Conservation (phyloP, 2,797 vertebrate genomes). For the Diplodus puntazzo region DNA sequence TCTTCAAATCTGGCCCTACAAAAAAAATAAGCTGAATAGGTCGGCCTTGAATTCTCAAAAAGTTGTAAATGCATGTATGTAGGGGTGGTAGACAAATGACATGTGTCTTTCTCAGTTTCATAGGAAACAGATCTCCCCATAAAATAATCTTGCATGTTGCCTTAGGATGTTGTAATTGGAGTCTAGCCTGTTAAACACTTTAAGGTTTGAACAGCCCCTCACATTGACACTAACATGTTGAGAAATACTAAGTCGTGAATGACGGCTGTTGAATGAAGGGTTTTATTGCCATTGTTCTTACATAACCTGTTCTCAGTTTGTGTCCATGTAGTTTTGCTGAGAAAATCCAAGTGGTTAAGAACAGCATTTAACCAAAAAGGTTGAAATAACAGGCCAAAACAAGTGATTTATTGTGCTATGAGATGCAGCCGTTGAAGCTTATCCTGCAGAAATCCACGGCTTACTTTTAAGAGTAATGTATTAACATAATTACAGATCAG, state of each 20-base stretch:
- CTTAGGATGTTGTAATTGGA: constrained; percentile 14
- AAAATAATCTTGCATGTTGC: neutral
- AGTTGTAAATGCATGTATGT: neutral
- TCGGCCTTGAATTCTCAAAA: neutral
- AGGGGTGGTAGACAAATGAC: neutral
- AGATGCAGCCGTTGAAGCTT: constrained; percentile 33
- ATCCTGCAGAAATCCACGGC: neutral
- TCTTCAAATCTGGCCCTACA: too few relatives aligned
- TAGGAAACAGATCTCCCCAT: neutral
- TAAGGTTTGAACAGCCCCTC: constrained; percentile 12
- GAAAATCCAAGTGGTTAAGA: neutral
- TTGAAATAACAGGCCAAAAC: constrained; percentile 10
- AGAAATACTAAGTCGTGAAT: constrained; percentile 30
- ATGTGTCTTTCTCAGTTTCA: neutral
- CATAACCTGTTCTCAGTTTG: constrained; percentile 8
- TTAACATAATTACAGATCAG: neutral
- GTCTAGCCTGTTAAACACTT: constrained; percentile 10
- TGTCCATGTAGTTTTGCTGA: neutral
- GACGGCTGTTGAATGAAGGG: constrained; percentile 33
- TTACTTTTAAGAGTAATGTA: neutral
- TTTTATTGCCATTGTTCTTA: neutral
- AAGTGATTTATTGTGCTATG: constrained; percentile 8
- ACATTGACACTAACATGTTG: constrained; percentile 35
- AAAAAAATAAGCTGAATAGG: too few relatives aligned
- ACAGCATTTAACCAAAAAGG: neutral